These are phyloP conservation scores for Heliconius eleuchia DNA, from an alignment of 1,140 invertebrate species.

Conservation along the genomic window DNA sequence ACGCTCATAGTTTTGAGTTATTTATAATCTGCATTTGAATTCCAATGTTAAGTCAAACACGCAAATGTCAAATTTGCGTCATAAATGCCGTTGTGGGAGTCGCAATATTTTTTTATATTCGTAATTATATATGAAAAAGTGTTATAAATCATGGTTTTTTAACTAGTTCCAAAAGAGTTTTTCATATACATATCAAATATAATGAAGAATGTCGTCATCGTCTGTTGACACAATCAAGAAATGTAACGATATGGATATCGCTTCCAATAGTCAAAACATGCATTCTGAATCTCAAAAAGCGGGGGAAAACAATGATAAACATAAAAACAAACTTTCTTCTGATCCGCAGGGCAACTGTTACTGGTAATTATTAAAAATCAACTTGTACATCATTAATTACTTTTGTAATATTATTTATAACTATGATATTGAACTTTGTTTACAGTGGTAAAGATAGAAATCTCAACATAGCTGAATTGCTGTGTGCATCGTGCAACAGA, in stretches of 20 bases:
- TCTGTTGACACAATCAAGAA: conserved; percentile 42
- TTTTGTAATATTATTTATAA: background rate
- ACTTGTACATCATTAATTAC: background rate
- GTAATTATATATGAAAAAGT: conserved; percentile 2
- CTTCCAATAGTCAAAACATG: conserved; percentile 47
- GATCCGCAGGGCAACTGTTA: conserved; percentile 69
- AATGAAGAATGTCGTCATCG: conserved; percentile 43
- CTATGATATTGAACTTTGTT: conserved; percentile 41
- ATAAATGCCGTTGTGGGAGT: background rate
- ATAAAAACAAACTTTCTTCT: conserved; percentile 59
- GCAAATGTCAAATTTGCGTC: conserved; percentile 19
- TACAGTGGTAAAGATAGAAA: conserved; percentile 95
- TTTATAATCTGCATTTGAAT: background rate
- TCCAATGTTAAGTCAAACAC: background rate
- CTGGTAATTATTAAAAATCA: conserved; percentile 53
- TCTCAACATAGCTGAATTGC: conserved; percentile 92
- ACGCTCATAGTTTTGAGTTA: no score
- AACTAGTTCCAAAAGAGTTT: conserved; percentile 21
- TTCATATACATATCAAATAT: conserved; percentile 1
- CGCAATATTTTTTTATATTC: conserved; percentile 15
- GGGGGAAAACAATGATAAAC: conserved; percentile 63
- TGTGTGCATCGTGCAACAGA: conserved; percentile 93
- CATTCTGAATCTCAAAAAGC: conserved; percentile 70
- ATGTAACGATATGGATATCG: conserved; percentile 45
- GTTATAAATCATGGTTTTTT: conserved; percentile 3